Conservation (phyloP, 2,888 invertebrate species). For the Eurytoma californica region DNA sequence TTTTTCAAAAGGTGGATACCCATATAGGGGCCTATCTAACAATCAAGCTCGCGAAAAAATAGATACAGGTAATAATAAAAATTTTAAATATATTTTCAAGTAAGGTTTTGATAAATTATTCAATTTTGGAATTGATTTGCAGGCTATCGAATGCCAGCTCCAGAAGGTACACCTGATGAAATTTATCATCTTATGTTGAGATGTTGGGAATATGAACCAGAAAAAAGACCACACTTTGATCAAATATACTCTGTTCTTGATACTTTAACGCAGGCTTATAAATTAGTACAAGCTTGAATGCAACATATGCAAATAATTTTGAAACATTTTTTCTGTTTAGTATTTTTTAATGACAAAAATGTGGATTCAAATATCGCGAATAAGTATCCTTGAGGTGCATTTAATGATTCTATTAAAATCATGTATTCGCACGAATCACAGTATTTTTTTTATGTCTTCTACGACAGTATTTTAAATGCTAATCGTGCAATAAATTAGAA, state of each 20-base stretch:
- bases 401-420: constrained; percentile 42
- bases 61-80: constrained; percentile 83
- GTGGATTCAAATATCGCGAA: constrained; percentile 19
- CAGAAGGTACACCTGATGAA: constrained; percentile 90
- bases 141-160: constrained; percentile 96
- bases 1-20: constrained; percentile 94
- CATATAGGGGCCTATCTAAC: constrained; percentile 95
- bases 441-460: constrained; percentile 48
- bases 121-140: constrained; percentile 54
- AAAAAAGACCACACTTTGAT: constrained; percentile 93
- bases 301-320: constrained; percentile 13
- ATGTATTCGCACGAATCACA: constrained; percentile 38
- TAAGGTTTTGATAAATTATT: background rate
- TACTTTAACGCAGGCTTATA: constrained; percentile 75
- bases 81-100: background rate
- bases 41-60: constrained; percentile 95
- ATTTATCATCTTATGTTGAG: constrained; percentile 93
- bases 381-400: constrained; percentile 38
- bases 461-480: constrained; percentile 49
- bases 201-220: constrained; percentile 96
- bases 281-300: constrained; percentile 47
- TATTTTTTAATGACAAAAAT: constrained; percentile 35
- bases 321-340: constrained; percentile 26
- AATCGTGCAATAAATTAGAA: constrained; percentile 53
- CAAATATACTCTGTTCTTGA: constrained; percentile 89